phyloP scores from a whole-genome alignment of 2,888 invertebrate genomes.

The Idaea dimidiata region DNA sequence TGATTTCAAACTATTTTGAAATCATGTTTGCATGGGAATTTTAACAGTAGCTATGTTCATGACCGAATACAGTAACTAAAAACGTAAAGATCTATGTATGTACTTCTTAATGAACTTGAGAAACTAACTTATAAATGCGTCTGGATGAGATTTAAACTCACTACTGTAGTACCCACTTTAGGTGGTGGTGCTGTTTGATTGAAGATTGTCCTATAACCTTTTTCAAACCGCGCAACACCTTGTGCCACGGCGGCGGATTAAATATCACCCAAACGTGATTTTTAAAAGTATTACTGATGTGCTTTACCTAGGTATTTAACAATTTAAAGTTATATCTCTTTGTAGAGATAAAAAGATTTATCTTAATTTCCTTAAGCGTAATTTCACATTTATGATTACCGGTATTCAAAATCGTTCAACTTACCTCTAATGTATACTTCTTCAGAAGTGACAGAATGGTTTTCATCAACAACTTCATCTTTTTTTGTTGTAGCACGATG shows the following conservation, averaged over 20 bases:
- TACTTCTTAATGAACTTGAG: not conserved
- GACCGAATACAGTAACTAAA: not conserved
- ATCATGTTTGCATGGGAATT: no score
- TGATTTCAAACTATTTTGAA: no score
- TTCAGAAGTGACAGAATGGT: slow-evolving; percentile 43
- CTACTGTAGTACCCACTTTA: not conserved
- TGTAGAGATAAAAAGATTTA: not conserved
- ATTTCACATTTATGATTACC: not conserved
- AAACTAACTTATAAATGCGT: not conserved
- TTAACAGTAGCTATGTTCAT: no score
- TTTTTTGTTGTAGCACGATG: not conserved
- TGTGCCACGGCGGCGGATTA: not conserved
- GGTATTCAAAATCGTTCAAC: slow-evolving; percentile 23
- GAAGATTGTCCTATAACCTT: not conserved
- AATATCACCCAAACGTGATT: not conserved
- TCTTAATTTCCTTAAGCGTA: no score
- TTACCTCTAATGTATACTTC: slow-evolving; percentile 54
- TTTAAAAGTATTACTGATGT: not conserved
- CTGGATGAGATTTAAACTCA: not conserved
- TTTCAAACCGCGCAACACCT: not conserved
- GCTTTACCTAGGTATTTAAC: not conserved
- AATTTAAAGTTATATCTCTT: not conserved
- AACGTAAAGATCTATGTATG: not conserved
- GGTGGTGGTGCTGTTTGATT: not conserved
- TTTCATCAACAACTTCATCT: not conserved